phyloP scores from a whole-genome alignment of 2,888 invertebrate species.

The Labia minor region DNA sequence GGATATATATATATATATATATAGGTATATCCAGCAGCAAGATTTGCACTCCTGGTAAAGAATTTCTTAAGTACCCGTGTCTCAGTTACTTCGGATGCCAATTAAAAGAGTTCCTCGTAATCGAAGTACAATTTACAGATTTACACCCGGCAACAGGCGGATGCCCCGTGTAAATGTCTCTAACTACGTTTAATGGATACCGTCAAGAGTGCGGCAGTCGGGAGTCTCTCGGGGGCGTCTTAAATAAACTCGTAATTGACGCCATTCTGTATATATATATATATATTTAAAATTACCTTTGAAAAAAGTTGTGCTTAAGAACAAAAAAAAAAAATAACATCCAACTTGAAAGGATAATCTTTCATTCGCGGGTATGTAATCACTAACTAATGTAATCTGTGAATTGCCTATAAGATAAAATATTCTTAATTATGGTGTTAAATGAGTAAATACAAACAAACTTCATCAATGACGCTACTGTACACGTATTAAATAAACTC shows the following conservation, averaged over 20 bases:
- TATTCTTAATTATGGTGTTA: neutral
- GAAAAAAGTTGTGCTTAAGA: too few relatives aligned
- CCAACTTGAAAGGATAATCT: neutral
- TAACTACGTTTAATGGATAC: neutral
- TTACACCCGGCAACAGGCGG: neutral
- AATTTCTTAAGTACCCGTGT: too few relatives aligned
- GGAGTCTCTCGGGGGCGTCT: neutral
- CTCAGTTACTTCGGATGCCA: neutral
- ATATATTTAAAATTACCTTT: neutral
- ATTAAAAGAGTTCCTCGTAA: neutral
- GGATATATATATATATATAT: too few relatives aligned
- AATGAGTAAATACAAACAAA: neutral
- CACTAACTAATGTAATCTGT: neutral
- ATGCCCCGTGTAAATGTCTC: neutral
- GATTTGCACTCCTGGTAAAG: too few relatives aligned
- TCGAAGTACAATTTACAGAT: neutral
- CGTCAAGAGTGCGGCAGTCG: neutral
- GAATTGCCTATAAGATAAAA: neutral
- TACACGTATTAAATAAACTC: too few relatives aligned
- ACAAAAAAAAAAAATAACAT: neutral
- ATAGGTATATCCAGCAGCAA: too few relatives aligned
- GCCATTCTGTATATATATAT: neutral
- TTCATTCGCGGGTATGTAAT: neutral
- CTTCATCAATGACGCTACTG: constrained; percentile 1
- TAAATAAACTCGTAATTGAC: constrained; percentile 8